These are phyloP conservation scores for Vultur gryphus DNA, from an alignment of 2,797 vertebrate genomes.

Conservation along the genomic window DNA sequence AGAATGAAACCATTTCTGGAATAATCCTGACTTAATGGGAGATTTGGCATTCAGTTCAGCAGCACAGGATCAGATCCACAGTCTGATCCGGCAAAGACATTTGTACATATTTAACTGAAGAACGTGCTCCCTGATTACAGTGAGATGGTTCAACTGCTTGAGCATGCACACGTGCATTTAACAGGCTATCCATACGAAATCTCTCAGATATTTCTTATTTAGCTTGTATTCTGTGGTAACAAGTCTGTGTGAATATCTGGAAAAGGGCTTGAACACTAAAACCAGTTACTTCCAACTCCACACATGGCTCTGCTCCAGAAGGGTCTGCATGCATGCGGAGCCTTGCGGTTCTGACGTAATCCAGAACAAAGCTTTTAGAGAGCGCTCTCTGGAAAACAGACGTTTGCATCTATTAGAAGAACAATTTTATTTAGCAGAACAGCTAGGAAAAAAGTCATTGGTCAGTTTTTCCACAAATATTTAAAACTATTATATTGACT, in stretches of 20 bases:
- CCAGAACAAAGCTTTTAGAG: background rate
- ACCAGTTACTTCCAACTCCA: background rate
- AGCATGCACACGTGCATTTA: accelerated
- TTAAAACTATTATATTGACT: background rate
- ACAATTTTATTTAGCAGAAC: background rate
- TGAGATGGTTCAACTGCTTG: background rate
- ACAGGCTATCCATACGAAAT: background rate
- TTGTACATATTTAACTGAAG: background rate
- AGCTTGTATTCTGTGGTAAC: background rate
- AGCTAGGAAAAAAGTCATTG: background rate
- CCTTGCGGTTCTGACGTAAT: background rate
- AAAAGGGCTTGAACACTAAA: background rate
- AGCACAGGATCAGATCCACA: background rate
- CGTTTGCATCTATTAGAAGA: background rate
- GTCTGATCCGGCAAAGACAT: background rate
- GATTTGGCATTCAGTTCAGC: background rate
- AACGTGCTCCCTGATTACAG: background rate
- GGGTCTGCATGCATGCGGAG: accelerated
- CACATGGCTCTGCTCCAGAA: background rate
- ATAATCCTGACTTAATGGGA: background rate
- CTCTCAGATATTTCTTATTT: background rate
- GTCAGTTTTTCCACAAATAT: background rate
- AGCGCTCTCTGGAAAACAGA: background rate
- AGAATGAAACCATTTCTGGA: background rate
- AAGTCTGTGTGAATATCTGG: background rate